These are phyloP conservation scores for Hippocampus comes DNA, from an alignment of 2,113 vertebrate species.

Conservation along the genomic window DNA sequence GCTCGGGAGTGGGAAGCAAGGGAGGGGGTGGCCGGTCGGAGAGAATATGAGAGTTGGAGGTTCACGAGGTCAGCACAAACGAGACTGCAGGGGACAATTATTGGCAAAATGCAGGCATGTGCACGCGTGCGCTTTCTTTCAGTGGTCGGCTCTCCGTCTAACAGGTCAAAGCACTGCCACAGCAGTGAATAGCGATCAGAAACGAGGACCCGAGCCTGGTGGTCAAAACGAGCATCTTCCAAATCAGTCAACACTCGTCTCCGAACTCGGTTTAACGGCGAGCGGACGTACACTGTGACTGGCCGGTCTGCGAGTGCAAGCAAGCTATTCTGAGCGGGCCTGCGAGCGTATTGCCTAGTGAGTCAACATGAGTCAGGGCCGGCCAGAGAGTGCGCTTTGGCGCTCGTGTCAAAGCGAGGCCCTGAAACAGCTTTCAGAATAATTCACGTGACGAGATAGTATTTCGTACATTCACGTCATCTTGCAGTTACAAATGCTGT, in stretches of 20 bases:
- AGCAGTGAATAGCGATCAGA: background rate
- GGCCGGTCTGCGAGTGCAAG: slow-evolving; percentile 55
- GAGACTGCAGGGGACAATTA: slow-evolving; percentile 25
- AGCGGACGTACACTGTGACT: slow-evolving; percentile 8
- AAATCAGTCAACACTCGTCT: background rate
- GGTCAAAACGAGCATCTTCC: background rate
- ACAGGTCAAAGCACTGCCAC: slow-evolving; percentile 28
- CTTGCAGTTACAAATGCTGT: background rate
- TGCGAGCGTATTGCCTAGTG: slow-evolving; percentile 45
- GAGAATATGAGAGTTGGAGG: slow-evolving; percentile 18
- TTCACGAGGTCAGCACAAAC: slow-evolving; percentile 46
- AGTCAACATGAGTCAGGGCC: slow-evolving; percentile 61
- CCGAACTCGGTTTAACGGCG: background rate
- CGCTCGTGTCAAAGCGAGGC: background rate
- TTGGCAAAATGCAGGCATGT: slow-evolving; percentile 6
- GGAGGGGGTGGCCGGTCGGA: slow-evolving; percentile 23
- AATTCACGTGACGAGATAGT: background rate
- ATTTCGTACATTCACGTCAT: background rate
- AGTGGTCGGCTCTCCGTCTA: slow-evolving; percentile 12
- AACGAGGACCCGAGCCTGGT: background rate
- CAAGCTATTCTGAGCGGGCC: slow-evolving; percentile 62
- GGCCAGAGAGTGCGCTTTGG: slow-evolving; percentile 5
- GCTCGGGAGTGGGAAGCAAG: slow-evolving; percentile 27
- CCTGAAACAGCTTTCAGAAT: background rate
- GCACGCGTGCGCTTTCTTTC: slow-evolving; percentile 4